A percentile compares a stretch with the other conserved stretches of the same genome.
phyloP scores from a whole-genome alignment of 2,888 invertebrate species.

The Chalcosyrphus nemorum region DNA sequence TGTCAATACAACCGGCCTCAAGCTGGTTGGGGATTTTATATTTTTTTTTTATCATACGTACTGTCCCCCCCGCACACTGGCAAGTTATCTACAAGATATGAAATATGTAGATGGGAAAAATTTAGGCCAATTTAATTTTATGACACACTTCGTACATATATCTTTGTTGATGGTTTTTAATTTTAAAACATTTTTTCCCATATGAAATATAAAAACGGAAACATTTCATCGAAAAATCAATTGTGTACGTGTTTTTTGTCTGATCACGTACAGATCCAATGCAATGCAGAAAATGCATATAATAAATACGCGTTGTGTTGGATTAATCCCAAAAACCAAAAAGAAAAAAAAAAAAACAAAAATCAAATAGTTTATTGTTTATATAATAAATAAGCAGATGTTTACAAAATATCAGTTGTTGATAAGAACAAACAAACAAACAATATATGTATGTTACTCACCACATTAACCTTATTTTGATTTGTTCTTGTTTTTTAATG shows the following conservation, averaged over 20 bases:
- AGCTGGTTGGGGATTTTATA: background rate
- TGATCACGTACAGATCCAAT: constrained; percentile 16
- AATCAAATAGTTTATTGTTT: constrained; percentile 19
- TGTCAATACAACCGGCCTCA: background rate
- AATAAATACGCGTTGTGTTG: constrained; percentile 19
- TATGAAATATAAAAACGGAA: background rate
- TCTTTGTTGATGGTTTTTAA: background rate
- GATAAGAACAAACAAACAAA: background rate
- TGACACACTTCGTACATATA: too few relatives aligned
- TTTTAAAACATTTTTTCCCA: background rate
- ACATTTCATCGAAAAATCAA: background rate
- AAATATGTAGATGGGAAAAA: background rate
- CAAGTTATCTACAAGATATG: background rate
- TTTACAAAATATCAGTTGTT: background rate
- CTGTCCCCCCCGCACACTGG: background rate
- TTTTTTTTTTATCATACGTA: background rate
- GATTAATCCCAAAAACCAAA: constrained; percentile 19
- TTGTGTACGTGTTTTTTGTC: constrained; percentile 8
- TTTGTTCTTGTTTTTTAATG: background rate
- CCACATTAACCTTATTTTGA: background rate
- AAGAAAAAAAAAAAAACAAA: background rate
- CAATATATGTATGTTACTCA: background rate
- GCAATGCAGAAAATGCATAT: background rate
- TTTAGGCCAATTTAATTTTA: constrained; percentile 19
- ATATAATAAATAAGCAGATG: constrained; percentile 4